Evolutionary conservation across 2,797 vertebrate species (phyloP).

Genomic region (Melanotaenia maccullochi): DNA sequence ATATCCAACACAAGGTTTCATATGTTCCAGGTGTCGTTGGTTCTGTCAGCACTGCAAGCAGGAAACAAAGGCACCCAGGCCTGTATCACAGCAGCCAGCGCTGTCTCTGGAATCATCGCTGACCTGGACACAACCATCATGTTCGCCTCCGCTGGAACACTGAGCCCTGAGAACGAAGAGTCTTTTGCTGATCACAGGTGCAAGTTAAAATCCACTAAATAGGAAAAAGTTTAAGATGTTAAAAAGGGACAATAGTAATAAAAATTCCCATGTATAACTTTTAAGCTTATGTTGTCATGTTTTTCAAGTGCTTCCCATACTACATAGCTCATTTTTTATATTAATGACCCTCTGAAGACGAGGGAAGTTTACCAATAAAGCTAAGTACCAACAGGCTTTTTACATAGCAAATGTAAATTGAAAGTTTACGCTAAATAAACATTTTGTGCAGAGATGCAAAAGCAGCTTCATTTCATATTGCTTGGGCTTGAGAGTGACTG

Average conservation of each 20-base stretch:
- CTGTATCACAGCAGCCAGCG: slow-evolving; percentile 95
- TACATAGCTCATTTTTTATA: neutral
- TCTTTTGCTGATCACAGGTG: slow-evolving; percentile 98
- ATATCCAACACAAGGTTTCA: slow-evolving; percentile 26
- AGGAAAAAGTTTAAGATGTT: neutral
- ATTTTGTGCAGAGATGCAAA: slow-evolving; percentile 22
- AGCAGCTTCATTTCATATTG: slow-evolving; percentile 37
- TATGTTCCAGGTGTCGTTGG: slow-evolving; percentile 90
- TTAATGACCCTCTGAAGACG: slow-evolving; percentile 34
- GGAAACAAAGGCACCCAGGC: slow-evolving; percentile 99
- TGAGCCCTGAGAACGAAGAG: slow-evolving; percentile 95
- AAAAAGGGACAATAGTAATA: neutral
- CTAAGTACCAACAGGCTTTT: slow-evolving; percentile 16
- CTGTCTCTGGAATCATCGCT: slow-evolving; percentile 96
- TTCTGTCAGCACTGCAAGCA: slow-evolving; percentile 95
- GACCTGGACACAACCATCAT: slow-evolving; percentile 99
- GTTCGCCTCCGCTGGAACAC: slow-evolving; percentile 97
- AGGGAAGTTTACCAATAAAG: slow-evolving; percentile 23
- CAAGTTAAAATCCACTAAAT: slow-evolving; percentile 13
- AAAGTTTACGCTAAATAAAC: slow-evolving; percentile 27
- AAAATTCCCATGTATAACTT: neutral
- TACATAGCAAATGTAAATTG: slow-evolving; percentile 29
- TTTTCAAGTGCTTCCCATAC: neutral
- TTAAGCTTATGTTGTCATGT: neutral
- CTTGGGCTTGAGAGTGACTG: slow-evolving; percentile 28